Base-by-base conservation (phyloP, 2,888 invertebrate species). In the Pammene aurita region DNA sequence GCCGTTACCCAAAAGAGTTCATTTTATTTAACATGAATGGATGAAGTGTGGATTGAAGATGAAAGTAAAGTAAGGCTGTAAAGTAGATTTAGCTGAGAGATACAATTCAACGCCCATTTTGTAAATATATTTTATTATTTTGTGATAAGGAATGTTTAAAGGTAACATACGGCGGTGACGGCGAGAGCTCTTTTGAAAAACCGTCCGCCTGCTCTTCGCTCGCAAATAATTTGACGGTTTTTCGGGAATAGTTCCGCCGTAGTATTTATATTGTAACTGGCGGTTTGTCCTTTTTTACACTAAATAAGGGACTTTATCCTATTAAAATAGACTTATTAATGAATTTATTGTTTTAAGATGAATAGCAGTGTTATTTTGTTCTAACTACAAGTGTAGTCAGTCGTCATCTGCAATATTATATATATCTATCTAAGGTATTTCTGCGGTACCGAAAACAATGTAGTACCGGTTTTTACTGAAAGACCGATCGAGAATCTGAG, bases 81-180 rank as follows among this genome's bases (percentile, higher is more conserved):
- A 81, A 74, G 75, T 80, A 81, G 78, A 73, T 75, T 67, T 71
- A 81, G 78, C 88, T 88, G 85, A 84, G 84, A 87, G 86, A 86
- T 86, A 77, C 87, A 88, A 88, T 86, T 86, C 84, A 77, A 85
- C 84, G 86, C 86, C 84, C 74, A 74, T 72, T 72, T 72, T 68
- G 69, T 69, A 69, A 55, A 69, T 69, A 69, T 60, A 60, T 9
- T 38, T 38, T 1, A 41, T 69, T 64, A 60, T 65, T 67, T 65
- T 69, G 60, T 69, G 60, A 69, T 69, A 64, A 65, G 58, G 46
- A 54, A 55, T 55, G 46, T 69, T 58, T 55, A 18, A 35, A 14
- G 52, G 26, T 11, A 48, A 56, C 66, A 34, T 14, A 44, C 35
- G 50, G 50, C 62, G 62, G 18, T 7, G 26, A 5, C 7, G 52